A percentile compares a stretch with the other conserved stretches of the same genome.
These are phyloP conservation scores for Antitype chi DNA, from an alignment of 2,888 invertebrate species.

Conservation along the genomic window DNA sequence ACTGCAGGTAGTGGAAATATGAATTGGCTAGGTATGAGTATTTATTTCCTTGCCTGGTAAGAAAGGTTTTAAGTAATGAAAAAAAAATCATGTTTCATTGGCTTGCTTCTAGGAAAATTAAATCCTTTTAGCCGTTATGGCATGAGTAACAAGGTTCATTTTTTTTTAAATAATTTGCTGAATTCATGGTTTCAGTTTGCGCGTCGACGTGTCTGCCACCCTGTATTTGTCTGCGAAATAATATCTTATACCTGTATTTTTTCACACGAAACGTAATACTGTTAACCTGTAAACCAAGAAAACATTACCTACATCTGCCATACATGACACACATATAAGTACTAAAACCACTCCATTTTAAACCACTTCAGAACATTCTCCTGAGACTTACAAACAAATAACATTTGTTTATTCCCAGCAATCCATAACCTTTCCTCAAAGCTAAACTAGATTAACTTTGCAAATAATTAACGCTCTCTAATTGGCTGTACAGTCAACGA, in stretches of 20 bases:
- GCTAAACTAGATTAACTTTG: conserved; percentile 44
- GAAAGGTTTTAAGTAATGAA: neutral
- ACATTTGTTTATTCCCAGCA: conserved; percentile 34
- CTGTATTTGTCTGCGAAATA: neutral
- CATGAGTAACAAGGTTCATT: neutral
- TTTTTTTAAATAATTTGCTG: too few relatives aligned
- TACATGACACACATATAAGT: neutral
- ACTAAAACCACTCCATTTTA: conserved; percentile 17
- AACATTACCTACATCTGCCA: neutral
- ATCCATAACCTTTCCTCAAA: conserved; percentile 52
- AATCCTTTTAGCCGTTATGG: neutral
- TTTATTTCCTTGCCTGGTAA: neutral
- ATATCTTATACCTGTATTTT: neutral
- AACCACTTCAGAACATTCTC: conserved; percentile 2
- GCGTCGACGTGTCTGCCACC: too few relatives aligned
- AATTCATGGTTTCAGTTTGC: too few relatives aligned
- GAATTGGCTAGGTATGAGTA: neutral
- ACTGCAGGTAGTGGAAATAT: conserved; percentile 26
- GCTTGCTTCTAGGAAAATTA: neutral
- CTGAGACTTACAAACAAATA: conserved; percentile 15
- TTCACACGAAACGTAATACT: neutral
- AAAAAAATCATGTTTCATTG: neutral
- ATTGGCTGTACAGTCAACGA: conserved; percentile 34
- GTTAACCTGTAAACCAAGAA: neutral
- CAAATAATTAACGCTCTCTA: conserved; percentile 57